Percentiles rank a stretch among this genome's conserved stretches.
Conservation (phyloP, 2,113 vertebrate genomes). For the Tichodroma muraria region DNA sequence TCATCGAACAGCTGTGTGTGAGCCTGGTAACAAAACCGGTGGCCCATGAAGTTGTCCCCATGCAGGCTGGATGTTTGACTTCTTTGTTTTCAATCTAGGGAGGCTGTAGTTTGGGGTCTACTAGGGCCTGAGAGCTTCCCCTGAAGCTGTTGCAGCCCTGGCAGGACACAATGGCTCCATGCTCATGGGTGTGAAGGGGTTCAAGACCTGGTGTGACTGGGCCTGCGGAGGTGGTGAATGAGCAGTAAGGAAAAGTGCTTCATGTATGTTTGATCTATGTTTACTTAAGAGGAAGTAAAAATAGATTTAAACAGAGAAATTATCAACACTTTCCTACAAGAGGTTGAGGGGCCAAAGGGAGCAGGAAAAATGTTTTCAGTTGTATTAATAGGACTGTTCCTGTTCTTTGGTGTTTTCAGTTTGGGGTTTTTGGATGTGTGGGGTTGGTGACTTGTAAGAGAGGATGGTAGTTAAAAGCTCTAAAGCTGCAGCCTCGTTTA, state of each 20-base stretch:
- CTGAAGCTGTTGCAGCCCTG: neutral
- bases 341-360: neutral
- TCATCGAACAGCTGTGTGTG: neutral
- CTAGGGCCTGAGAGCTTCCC: accelerated
- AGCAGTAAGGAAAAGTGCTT: neutral
- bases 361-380: neutral
- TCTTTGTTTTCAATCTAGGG: neutral
- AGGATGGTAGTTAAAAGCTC: neutral
- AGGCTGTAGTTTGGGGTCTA: neutral
- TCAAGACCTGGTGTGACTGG: accelerated
- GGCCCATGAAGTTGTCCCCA: neutral
- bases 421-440: neutral
- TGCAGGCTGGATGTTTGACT: neutral
- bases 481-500: neutral
- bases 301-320: neutral
- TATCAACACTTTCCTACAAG: neutral
- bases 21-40: accelerated
- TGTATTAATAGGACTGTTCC: accelerated
- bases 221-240: neutral
- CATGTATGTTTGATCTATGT: accelerated
- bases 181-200: neutral
- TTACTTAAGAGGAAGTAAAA: neutral
- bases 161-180: accelerated
- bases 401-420: neutral
- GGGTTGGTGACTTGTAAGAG: neutral